A percentile compares a stretch with the other conserved stretches of the same genome.
Conservation (phyloP, 2,113 vertebrate genomes). For the Pangasianodon hypophthalmus region DNA sequence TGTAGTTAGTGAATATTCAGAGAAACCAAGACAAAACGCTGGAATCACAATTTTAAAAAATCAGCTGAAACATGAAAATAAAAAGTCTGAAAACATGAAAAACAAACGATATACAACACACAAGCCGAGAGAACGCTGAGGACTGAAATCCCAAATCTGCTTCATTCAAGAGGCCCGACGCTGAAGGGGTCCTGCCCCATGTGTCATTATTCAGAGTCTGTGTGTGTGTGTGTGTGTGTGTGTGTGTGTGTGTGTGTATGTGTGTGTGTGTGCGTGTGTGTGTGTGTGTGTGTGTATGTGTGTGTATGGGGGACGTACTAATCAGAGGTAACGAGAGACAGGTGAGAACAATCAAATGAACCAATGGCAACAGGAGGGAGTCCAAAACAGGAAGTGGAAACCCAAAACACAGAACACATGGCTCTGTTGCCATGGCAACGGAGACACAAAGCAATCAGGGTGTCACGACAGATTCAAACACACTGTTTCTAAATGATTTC, state of each 20-base stretch:
- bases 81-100: too few species aligned
- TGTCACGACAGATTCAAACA: neutral
- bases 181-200: neutral
- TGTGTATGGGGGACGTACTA: neutral
- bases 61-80: too few species aligned
- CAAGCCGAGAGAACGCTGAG: neutral
- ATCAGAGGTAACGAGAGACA: neutral
- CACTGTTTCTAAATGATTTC: neutral
- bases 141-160: neutral
- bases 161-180: neutral
- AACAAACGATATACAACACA: neutral
- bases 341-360: conserved; percentile 1
- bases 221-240: too few species aligned
- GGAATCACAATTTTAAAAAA: too few species aligned
- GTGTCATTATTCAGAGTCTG: neutral
- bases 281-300: conserved; percentile 5
- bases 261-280: neutral
- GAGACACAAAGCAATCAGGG: neutral
- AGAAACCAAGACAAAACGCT: neutral
- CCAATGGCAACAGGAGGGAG: neutral
- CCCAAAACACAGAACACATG: neutral
- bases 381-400: neutral
- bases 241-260: neutral
- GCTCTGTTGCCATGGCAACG: neutral
- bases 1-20: neutral